phyloP scores from a whole-genome alignment of 2,888 invertebrate species.

The Halictus ligatus region DNA sequence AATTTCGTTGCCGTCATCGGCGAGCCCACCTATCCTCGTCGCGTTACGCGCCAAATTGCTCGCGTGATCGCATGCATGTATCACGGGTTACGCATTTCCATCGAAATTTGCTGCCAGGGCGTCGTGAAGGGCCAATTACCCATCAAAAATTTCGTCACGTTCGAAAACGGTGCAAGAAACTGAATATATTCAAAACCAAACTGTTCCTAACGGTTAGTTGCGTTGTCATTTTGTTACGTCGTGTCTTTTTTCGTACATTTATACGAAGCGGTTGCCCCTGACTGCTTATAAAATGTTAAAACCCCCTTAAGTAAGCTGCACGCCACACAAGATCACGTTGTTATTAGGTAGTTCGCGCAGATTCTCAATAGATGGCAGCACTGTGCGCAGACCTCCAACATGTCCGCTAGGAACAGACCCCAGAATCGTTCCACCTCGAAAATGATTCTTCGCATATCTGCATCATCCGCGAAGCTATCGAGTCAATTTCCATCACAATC shows the following conservation, averaged over 20 bases:
- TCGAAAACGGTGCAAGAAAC: background rate
- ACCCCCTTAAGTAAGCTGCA: too few relatives aligned
- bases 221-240: too few relatives aligned
- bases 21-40: conserved; percentile 32
- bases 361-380: background rate
- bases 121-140: background rate
- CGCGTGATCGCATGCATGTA: background rate
- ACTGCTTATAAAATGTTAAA: too few relatives aligned
- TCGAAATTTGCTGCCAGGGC: too few relatives aligned
- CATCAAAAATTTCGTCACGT: background rate
- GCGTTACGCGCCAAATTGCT: conserved; percentile 46
- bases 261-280: too few relatives aligned
- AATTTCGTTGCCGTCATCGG: conserved; percentile 58
- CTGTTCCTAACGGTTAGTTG: too few relatives aligned
- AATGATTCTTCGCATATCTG: background rate
- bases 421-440: background rate
- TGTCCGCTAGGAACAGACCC: background rate
- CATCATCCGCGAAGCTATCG: background rate
- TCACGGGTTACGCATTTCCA: background rate
- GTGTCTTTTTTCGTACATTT: too few relatives aligned
- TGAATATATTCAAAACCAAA: background rate
- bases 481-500: background rate
- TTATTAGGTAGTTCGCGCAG: background rate
- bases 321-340: background rate
- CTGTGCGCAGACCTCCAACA: background rate